phyloP scores from a whole-genome alignment of 2,888 invertebrate species.

The Stenolophus ochropezus region DNA sequence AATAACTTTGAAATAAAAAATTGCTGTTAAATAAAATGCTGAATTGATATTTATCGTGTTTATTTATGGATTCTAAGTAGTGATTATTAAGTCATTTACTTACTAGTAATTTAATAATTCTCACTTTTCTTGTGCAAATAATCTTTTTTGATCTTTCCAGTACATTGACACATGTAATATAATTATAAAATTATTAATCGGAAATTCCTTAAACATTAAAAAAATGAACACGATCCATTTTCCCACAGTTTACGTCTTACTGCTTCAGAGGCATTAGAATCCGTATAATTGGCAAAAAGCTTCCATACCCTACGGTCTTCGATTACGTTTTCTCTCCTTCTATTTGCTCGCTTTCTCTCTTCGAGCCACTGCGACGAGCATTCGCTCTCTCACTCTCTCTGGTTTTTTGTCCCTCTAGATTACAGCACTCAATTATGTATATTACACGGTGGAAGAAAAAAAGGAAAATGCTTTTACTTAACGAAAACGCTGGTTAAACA shows the following conservation, averaged over 20 bases:
- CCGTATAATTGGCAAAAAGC: constrained; percentile 42
- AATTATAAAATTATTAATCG: not conserved
- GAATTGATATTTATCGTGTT: not conserved
- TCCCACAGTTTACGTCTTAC: constrained; percentile 26
- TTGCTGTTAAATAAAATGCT: too few relatives aligned
- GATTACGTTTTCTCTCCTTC: constrained; percentile 24
- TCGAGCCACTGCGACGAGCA: not conserved
- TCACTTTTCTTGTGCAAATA: not conserved
- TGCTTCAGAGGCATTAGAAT: constrained; percentile 31
- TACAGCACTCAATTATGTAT: constrained; percentile 44
- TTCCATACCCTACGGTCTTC: not conserved
- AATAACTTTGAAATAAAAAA: too few relatives aligned
- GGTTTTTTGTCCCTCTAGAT: constrained; percentile 30
- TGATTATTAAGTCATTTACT: not conserved
- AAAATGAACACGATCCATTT: constrained; percentile 1
- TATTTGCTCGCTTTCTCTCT: constrained; percentile 26
- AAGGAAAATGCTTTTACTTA: constrained; percentile 39
- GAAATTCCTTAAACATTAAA: constrained; percentile 2
- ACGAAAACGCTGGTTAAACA: constrained; percentile 36
- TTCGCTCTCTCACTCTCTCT: constrained; percentile 8
- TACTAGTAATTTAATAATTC: not conserved
- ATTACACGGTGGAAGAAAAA: constrained; percentile 30
- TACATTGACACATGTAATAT: not conserved
- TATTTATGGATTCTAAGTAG: not conserved
- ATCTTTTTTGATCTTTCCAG: not conserved